phyloP scores from a whole-genome alignment of 2,888 invertebrate species.

The Brachynemurus nebulosus region DNA sequence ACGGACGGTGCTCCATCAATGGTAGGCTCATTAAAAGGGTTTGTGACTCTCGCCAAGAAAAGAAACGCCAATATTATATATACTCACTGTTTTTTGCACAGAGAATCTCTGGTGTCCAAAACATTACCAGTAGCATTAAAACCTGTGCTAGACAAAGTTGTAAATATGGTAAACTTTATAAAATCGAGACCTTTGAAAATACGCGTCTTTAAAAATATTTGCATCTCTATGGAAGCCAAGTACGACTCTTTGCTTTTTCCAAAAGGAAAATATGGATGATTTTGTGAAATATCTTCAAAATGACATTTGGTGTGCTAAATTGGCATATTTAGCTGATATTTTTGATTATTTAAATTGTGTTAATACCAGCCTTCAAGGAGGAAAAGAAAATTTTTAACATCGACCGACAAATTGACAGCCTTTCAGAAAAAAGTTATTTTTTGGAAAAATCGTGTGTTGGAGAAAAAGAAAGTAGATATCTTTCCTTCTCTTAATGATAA shows the following conservation, averaged over 20 bases:
- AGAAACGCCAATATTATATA: not conserved
- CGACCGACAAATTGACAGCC: not conserved
- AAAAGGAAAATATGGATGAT: conserved; percentile 1
- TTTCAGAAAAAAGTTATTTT: not conserved
- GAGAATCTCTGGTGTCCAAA: conserved; percentile 18
- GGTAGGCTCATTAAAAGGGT: not conserved
- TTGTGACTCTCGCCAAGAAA: not conserved
- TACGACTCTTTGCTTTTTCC: conserved; percentile 18
- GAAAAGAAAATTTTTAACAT: not conserved
- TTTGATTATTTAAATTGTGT: not conserved
- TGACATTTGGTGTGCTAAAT: conserved; percentile 11
- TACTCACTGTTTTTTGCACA: no score
- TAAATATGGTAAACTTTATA: conserved; percentile 20
- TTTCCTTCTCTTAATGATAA: not conserved
- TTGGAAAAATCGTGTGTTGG: not conserved
- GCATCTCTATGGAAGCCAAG: conserved; percentile 18
- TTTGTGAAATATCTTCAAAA: conserved; percentile 2
- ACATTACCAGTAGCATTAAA: conserved; percentile 18
- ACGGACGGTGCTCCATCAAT: conserved; percentile 1
- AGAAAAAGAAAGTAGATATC: not conserved
- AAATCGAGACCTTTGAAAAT: conserved; percentile 19
- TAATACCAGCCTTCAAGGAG: not conserved
- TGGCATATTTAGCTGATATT: conserved; percentile 6
- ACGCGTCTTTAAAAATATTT: conserved; percentile 17
- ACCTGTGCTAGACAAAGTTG: conserved; percentile 18